phyloP scores from a whole-genome alignment of 2,888 invertebrate species.

The Octonoba sinensis region DNA sequence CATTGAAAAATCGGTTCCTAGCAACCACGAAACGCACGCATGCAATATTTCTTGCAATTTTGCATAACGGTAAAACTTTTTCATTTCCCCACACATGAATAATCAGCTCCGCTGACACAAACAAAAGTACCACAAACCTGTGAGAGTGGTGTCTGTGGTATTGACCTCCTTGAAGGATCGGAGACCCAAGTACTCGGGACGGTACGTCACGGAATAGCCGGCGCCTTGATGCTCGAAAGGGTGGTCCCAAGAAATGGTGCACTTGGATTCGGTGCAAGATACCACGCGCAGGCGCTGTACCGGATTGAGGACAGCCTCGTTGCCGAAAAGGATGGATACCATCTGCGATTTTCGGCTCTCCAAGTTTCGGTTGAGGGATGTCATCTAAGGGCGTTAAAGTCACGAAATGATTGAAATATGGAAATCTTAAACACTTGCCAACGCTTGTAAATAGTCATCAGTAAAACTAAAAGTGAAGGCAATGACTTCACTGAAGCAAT shows the following conservation, averaged over 20 bases:
- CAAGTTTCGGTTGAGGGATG: constrained; percentile 77
- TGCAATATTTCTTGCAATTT: too few species aligned
- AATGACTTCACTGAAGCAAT: too few species aligned
- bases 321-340: constrained; percentile 77
- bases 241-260: constrained; percentile 77
- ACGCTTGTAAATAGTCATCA: too few species aligned
- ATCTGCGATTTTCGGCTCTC: constrained; percentile 78
- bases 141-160: constrained; percentile 27
- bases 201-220: constrained; percentile 76
- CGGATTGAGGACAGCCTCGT: constrained; percentile 77
- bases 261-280: constrained; percentile 74
- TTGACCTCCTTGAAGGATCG: not conserved
- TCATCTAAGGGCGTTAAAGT: constrained; percentile 73
- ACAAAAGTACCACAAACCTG: constrained; percentile 13
- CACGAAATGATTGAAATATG: too few species aligned
- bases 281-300: constrained; percentile 75
- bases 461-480: too few species aligned
- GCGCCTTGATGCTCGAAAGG: constrained; percentile 74
- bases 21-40: too few species aligned
- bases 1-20: too few species aligned
- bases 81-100: too few species aligned
- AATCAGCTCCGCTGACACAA: too few species aligned
- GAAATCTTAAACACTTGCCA: too few species aligned
- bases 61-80: too few species aligned
- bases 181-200: constrained; percentile 68